Evolutionary conservation across 2,113 vertebrate species (phyloP), one percentile per base, ranked within the genome.

Genomic region (Macrotus californicus): DNA sequence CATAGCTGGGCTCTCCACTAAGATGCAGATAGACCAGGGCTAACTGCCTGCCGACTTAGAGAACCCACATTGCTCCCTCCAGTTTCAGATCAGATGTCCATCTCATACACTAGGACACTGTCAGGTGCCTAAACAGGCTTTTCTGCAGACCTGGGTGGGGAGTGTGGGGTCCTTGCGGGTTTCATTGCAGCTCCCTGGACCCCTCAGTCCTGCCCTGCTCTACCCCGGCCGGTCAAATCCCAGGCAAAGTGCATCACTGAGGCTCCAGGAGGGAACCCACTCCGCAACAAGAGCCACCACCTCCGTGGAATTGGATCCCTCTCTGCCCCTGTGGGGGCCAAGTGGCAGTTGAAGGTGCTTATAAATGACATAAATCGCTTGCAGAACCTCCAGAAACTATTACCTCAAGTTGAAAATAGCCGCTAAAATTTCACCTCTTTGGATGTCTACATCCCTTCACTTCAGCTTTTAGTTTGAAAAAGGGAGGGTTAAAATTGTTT

Each of bases 331-430:
- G 34, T 48, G 76, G 80, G 80, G 82, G 59, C 54, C 61, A 43
- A 89, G 83, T 80, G 72, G 66, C 87, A 80, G 67, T 69, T 86
- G 80, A 72, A 59, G 6, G 5, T 80, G 75, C 92, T 91, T 72
- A 50, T 92, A 94, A 89, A 87, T 76, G 79, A 70, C 48, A 92
- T 80, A 93, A 92, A 85, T 97, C 93, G 92, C 77, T 92, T 88
- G 61, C 87, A 96, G 92, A 95, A 90, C 70, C 64, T 82, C 54
- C 59, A 94, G 84, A 84, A 95, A 90, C 87, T 96, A 75, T 94
- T 88, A 94, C 89, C 67, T 92, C 1, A 2, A 41, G 36, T 92
- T 94, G 94, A 95, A 97, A 92, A 89, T 92, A 94, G 66, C 69
- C 67, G 72, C 39, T 86, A 84, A 94, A 87, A 54, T 94, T 95